These are phyloP conservation scores for Phaetusa simplex DNA, from an alignment of 2,113 vertebrate species.

Conservation along the genomic window DNA sequence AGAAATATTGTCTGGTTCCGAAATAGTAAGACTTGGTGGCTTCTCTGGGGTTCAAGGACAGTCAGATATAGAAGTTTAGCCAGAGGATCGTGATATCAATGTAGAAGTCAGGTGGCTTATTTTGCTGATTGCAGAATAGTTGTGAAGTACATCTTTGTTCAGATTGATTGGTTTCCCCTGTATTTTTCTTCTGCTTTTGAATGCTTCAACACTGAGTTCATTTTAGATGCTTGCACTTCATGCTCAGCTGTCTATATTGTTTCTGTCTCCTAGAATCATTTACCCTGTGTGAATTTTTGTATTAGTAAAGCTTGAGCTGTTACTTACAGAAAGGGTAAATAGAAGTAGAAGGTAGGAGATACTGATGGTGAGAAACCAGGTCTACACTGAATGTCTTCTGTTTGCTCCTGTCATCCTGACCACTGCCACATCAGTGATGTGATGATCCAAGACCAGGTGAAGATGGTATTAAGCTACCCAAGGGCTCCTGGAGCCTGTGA, in stretches of 20 bases:
- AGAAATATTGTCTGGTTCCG: not conserved
- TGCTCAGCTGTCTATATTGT: not conserved
- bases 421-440: not conserved
- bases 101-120: not conserved
- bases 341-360: not conserved
- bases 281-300: not conserved
- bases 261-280: not conserved
- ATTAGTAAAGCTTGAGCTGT: not conserved
- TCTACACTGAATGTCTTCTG: not conserved
- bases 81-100: not conserved
- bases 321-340: not conserved
- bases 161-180: not conserved
- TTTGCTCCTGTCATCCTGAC: not conserved
- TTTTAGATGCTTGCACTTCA: not conserved
- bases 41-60: not conserved
- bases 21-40: not conserved
- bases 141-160: not conserved
- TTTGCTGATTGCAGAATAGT: not conserved
- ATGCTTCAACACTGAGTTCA: not conserved
- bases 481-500: not conserved
- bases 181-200: not conserved
- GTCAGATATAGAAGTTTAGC: not conserved
- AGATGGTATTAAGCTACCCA: not conserved
- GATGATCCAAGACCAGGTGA: not conserved
- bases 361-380: not conserved